Evolutionary conservation across 37 sponge, comb jelly and placozoan species (phyloP).

Genomic region (Eunapius fragilis): DNA sequence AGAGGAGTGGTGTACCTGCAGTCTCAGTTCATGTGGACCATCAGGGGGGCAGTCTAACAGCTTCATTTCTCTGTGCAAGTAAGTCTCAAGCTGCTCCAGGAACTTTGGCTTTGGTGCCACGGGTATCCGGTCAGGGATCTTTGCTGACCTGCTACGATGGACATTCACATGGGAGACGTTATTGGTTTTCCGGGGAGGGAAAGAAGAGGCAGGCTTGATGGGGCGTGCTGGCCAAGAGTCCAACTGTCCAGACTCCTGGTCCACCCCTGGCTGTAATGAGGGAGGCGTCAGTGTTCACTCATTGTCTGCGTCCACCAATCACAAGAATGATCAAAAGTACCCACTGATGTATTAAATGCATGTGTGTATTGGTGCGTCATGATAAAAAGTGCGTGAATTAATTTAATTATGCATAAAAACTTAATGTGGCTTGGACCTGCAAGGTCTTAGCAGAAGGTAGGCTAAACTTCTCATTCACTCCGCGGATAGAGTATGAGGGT

Average conservation of each 20-base stretch:
- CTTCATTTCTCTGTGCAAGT: conserved; percentile 79
- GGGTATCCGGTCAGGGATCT: neutral
- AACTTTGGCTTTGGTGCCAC: conserved; percentile 85
- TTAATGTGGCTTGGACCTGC: neutral
- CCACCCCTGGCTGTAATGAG: conserved; percentile 36
- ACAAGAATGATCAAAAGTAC: too few species aligned
- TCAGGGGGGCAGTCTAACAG: conserved; percentile 69
- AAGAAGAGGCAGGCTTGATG: conserved; percentile 46
- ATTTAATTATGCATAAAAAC: conserved; percentile 1
- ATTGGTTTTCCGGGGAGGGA: neutral
- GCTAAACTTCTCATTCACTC: conserved; percentile 18
- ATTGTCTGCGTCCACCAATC: neutral
- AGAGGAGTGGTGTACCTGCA: conserved; percentile 62
- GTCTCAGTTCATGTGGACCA: conserved; percentile 81
- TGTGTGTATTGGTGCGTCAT: too few species aligned
- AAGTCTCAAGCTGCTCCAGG: conserved; percentile 80
- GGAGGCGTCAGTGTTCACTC: neutral
- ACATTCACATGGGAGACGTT: neutral
- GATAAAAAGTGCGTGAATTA: too few species aligned
- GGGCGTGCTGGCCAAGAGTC: conserved; percentile 78
- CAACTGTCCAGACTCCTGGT: conserved; percentile 38
- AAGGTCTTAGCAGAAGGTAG: conserved; percentile 24
- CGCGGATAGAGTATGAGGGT: conserved; percentile 34
- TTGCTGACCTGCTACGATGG: neutral
- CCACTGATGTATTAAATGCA: too few species aligned